Conservation (phyloP, 1,140 invertebrate species). For the Drosophila varians region DNA sequence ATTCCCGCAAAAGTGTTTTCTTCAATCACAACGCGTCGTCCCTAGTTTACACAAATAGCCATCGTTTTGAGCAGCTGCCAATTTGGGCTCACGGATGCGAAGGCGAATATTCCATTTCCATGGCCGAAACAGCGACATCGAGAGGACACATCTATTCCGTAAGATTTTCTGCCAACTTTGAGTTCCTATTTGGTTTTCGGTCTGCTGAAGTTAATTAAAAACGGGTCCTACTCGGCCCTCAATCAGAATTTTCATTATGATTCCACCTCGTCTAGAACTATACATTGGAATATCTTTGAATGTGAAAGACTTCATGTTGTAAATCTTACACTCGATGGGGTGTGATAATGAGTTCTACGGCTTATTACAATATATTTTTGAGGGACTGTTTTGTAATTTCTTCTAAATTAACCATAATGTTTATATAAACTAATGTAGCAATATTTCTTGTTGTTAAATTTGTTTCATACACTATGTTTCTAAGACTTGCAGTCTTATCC, state of each 20-base stretch:
- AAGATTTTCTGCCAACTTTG: conserved; percentile 70
- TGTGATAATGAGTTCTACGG: conserved; percentile 60
- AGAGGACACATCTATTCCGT: conserved; percentile 26
- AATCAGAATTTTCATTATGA: conserved; percentile 62
- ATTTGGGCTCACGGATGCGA: conserved; percentile 70
- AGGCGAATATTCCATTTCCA: conserved; percentile 33
- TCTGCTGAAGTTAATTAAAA: conserved; percentile 81
- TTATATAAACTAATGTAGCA: conserved; percentile 3
- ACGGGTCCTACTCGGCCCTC: conserved; percentile 58
- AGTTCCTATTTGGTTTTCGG: conserved; percentile 76
- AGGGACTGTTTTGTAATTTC: conserved; percentile 29
- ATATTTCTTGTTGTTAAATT: not conserved
- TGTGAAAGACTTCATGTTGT: conserved; percentile 6
- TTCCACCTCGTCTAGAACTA: conserved; percentile 25
- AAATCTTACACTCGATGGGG: conserved; percentile 26
- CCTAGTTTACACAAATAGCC: conserved; percentile 45
- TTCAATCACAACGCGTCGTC: conserved; percentile 21
- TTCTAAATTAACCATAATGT: conserved; percentile 21
- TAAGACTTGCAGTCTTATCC: too few relatives aligned
- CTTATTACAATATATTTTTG: conserved; percentile 44
- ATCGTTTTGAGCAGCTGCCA: conserved; percentile 71
- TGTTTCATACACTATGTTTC: too few relatives aligned
- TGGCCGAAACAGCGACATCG: conserved; percentile 41
- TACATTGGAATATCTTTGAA: not conserved
- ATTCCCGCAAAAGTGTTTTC: conserved; percentile 15